Evolutionary conservation across 2,797 vertebrate genomes (phyloP).

Genomic region (Alfaro cultratus): DNA sequence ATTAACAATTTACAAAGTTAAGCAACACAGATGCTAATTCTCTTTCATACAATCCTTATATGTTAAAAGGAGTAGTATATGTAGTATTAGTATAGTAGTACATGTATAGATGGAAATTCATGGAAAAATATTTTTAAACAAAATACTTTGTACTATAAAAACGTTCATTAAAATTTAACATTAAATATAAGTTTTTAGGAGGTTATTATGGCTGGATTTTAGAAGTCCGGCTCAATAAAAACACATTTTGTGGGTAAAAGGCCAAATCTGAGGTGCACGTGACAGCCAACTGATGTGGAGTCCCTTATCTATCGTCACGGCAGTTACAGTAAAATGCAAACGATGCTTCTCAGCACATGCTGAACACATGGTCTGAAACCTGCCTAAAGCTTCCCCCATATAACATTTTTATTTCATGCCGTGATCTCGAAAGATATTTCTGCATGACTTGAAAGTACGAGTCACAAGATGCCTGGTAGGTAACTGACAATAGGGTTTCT

Average conservation of each 20-base stretch:
- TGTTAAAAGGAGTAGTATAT: neutral
- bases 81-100: neutral
- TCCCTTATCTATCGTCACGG: neutral
- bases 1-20: neutral
- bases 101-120: neutral
- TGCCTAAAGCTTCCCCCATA: constrained; percentile 22
- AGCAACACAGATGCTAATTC: neutral
- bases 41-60: neutral
- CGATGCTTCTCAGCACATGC: neutral
- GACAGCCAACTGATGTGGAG: neutral
- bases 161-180: neutral
- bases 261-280: neutral
- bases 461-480: constrained; percentile 23
- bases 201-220: neutral
- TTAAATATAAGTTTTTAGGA: neutral
- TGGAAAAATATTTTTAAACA: neutral
- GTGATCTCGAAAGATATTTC: constrained; percentile 34
- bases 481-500: constrained; percentile 1
- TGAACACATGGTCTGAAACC: constrained; percentile 1
- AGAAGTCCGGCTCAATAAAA: neutral
- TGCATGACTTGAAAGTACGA: constrained; percentile 35
- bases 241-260: neutral
- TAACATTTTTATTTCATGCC: constrained; percentile 24
- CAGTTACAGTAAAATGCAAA: neutral
- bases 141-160: neutral